Evolutionary conservation across 2,888 invertebrate species (phyloP), one percentile per base, ranked within the genome.

Genomic region (Drosophila longiperda): DNA sequence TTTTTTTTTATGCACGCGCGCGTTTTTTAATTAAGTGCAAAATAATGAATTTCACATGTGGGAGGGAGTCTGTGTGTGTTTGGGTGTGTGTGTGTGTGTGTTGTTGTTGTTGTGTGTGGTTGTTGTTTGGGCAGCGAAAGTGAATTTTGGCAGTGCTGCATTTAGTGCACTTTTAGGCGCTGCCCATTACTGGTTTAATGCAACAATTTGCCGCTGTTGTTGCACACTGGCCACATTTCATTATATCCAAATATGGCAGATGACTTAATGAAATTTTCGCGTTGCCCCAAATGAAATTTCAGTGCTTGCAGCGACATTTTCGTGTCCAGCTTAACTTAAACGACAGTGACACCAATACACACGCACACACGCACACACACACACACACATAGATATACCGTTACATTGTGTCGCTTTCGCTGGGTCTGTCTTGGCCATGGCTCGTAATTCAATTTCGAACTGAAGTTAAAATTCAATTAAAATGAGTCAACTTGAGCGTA

Each of bases 11-110:
- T 65, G 75, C 66, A 42, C 64, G 66, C 67, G 77, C 78, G 79
- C 83, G 82, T 86, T 89, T 90, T 92, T 92, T 91, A 91, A 91
- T 91, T 91, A 92, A 91, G 89, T 89, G 87, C 78, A 82, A 87
- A 86, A 87, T 90, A 91, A 90, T 91, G 81, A 80, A 89, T 82
- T 82, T 59, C 64, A 64, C 58, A 36, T 70, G 72, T 36, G 50
- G n/a, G 29, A 29, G 50, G n/a, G 29, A 29, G 53, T 52, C 29
- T 29, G 15, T 42, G 26, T 11, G 36, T 20, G 17, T 20, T 26
- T 29, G 34, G 12, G 32, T 12, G 36, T 45, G 32, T 63, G 67
- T 34, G 59, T 48, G 32, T 42, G 40, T 36, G 23, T 9, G 9
- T 26, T 29, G 9, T 26, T 29, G 55, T 64, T 45, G 38, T 12